These are phyloP conservation scores for Brachypteracias leptosomus DNA, from an alignment of 2,113 vertebrate genomes.

Conservation along the genomic window DNA sequence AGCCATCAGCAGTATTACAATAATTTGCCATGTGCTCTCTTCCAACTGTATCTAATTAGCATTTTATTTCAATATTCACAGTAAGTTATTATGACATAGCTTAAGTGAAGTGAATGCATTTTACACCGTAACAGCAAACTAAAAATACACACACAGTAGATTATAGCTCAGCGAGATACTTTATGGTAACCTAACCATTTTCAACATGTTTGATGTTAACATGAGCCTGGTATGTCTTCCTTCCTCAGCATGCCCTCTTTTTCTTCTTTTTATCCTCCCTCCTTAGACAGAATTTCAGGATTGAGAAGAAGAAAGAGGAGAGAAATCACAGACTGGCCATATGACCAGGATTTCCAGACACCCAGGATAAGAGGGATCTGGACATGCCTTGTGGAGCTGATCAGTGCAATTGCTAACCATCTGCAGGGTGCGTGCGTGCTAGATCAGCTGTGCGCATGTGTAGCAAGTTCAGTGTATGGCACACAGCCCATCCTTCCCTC, in stretches of 20 bases:
- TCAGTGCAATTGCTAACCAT: conserved; percentile 20
- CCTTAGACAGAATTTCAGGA: background rate
- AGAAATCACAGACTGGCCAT: background rate
- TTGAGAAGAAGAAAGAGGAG: background rate
- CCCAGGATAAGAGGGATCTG: background rate
- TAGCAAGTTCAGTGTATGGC: conserved; percentile 33
- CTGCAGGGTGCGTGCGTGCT: background rate
- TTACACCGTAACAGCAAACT: conserved; percentile 7
- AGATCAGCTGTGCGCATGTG: conserved; percentile 33
- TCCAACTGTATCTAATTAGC: conserved; percentile 47
- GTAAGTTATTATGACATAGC: conserved; percentile 29
- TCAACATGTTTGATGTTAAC: background rate
- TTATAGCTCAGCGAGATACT: background rate
- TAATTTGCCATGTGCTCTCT: conserved; percentile 36
- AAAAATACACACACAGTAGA: background rate
- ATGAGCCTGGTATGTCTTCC: background rate
- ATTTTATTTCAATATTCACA: conserved; percentile 56
- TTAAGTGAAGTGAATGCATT: conserved; percentile 36
- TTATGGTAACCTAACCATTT: background rate
- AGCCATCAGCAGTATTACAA: background rate
- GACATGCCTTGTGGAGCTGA: background rate
- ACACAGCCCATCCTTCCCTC: background rate
- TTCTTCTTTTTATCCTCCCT: background rate
- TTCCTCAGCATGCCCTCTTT: background rate
- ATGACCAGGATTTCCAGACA: conserved; percentile 16